These are phyloP conservation scores for Brachyhypopomus gauderio DNA, from an alignment of 2,113 vertebrate genomes.

Conservation along the genomic window DNA sequence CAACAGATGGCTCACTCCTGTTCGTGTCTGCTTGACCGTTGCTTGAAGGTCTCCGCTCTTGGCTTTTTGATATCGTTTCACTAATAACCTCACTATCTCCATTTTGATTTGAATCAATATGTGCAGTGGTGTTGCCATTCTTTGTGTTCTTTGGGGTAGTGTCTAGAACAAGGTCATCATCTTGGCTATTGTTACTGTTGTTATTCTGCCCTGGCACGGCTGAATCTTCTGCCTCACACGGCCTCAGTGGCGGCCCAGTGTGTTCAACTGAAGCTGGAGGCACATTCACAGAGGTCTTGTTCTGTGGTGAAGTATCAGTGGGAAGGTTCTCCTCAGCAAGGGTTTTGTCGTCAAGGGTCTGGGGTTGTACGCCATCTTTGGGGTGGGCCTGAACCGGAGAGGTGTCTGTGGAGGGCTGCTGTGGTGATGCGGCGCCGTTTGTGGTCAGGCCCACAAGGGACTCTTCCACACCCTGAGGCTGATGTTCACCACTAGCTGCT, in stretches of 20 bases:
- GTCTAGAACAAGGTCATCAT: not conserved
- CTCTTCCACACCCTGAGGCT: conserved; percentile 33
- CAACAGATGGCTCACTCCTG: not conserved
- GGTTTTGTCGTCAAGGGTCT: not conserved
- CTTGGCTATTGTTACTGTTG: conserved; percentile 48
- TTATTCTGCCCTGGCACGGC: conserved; percentile 53
- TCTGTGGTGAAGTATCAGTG: conserved; percentile 53
- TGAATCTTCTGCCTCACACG: conserved; percentile 58
- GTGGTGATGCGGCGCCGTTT: not conserved
- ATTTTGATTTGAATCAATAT: conserved; percentile 12
- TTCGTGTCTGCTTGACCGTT: conserved; percentile 17
- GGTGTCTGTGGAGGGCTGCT: not conserved
- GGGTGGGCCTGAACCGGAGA: conserved; percentile 1
- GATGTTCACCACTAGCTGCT: not conserved
- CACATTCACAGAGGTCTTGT: conserved; percentile 43
- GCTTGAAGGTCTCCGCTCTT: not conserved
- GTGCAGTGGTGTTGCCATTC: not conserved
- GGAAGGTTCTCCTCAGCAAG: not conserved
- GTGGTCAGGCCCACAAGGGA: conserved; percentile 11
- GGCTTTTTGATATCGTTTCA: not conserved
- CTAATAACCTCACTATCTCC: conserved; percentile 27
- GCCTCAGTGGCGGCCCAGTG: conserved; percentile 6
- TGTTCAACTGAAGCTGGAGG: not conserved
- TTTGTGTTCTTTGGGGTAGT: not conserved
- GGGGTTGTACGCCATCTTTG: not conserved